Evolutionary conservation across 1,140 invertebrate genomes (phyloP).

Genomic region (Oedothorax gibbosus): DNA sequence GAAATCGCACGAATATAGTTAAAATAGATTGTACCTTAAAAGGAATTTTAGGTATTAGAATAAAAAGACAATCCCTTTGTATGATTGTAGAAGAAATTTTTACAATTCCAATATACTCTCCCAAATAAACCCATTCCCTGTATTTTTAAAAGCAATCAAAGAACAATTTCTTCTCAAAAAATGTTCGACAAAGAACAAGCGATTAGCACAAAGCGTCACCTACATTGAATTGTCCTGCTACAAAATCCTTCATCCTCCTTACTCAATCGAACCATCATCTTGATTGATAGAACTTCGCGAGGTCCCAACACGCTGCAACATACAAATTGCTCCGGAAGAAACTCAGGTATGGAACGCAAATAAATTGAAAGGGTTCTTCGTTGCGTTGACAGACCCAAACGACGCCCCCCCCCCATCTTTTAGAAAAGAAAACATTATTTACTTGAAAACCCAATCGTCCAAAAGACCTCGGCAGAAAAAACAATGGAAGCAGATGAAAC

Average conservation of each 20-base stretch:
- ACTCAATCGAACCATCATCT: slow-evolving; percentile 31
- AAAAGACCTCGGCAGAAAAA: slow-evolving; percentile 25
- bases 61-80: too few species aligned
- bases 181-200: background rate
- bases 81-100: too few species aligned
- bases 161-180: background rate
- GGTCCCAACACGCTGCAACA: background rate
- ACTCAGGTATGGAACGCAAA: slow-evolving; percentile 15
- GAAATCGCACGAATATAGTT: too few species aligned
- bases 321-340: slow-evolving; percentile 32
- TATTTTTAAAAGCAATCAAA: slow-evolving; percentile 41
- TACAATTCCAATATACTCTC: too few species aligned
- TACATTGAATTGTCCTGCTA: too few species aligned
- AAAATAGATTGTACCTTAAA: too few species aligned
- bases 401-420: slow-evolving; percentile 37
- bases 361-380: slow-evolving; percentile 54
- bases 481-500: slow-evolving; percentile 53
- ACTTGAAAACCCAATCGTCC: background rate
- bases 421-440: too few species aligned
- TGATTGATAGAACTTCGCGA: slow-evolving; percentile 38
- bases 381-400: background rate
- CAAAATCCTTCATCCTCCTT: slow-evolving; percentile 39
- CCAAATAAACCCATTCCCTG: too few species aligned
- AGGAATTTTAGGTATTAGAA: too few species aligned
- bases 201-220: slow-evolving; percentile 31